Base-by-base conservation (phyloP, 2,113 vertebrate species). In the Ailuropoda melanoleuca region DNA sequence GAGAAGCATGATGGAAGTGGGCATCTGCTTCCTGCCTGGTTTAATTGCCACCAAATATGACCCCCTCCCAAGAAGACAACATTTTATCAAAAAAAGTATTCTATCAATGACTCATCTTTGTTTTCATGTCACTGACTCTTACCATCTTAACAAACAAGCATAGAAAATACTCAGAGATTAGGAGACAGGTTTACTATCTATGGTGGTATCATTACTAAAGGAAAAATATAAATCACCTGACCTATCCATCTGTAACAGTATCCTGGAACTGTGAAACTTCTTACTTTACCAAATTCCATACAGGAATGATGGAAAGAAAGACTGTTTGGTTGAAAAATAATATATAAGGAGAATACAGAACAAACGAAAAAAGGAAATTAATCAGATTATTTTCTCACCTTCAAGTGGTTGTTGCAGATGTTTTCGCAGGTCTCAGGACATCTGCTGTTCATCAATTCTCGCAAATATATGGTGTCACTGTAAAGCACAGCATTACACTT, bases 391-490 rank as follows among this genome's bases (percentile, higher is more conserved):
- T 96, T 97, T 97, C 56, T 93, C 94, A 89, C 88, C 92, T 96
- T 93, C n/a, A 56, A 78, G 85, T 26, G 70, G 93, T 53, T 72
- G 46, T 82, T 90, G 68, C 83, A 96, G 94, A 89, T 95, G 66
- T 97, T 97, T 96, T 95, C 92, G 95, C 74, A 97, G 85, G n/a
- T 92, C 85, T 77, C 43, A 15, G 18, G 74, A 82, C 97, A 98
- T 96, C 97, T 98, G 97, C 85, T 97, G 29, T 68, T 86, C 95
- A 94, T 97, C 96, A 97, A n/a, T 92, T 95, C 70, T 90, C 64
- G 26, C 72, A 97, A 95, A 96, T 82, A 88, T 39, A 84, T 31
- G 11, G 53, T 94, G 85, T 95, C 91, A 83, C 46, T 82, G 10
- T 62, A 74, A 96, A 96, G 60, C 74, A 93, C 53, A n/a, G 24